Base-by-base conservation (phyloP, 2,113 vertebrate genomes). In the Dasyornis broadbenti region DNA sequence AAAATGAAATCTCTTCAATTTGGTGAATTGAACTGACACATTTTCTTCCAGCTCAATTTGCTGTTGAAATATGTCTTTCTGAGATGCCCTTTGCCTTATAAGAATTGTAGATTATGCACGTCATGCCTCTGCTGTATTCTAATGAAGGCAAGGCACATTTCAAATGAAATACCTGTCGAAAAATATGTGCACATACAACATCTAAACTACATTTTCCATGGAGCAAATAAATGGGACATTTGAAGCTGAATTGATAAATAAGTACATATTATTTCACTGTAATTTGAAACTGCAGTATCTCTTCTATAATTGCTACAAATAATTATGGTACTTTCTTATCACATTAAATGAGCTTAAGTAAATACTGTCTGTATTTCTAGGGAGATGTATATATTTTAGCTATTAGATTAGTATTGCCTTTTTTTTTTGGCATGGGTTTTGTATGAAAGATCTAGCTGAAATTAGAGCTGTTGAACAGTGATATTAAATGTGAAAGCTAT, bases 1-100 rank as follows among this genome's bases (percentile, higher is more conserved):
- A 76, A 92, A 94, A 90, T 40, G 47, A 78, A 86, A 87, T 92
- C 47, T 84, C 56, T 94, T 94, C 78, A 70, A 18, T 94, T 94
- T 45, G 35, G 69, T 92, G 61, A 86, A 81, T 90, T 86, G 86
- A 94, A 88, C 78, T 88, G 91, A 83, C 88, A 83, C 17, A 30
- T 65, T 92, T 94, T 86, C 30, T 91, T 95, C 82, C 59, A 82
- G 54, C 75, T 93, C 71, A 57, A 65, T 88, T 82, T 92, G 10
- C 45, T 96, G 40, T 83, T 93, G 84, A 92, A 95, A 91, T 93
- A 71, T 15, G 21, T 85, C 19, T 81, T 72, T 85, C 39, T 28
- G 63, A 88, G 68, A 26, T 96, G 85, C 68, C 79, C 79, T 96
- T 95, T 95, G 59, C 79, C 75, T 95, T 90, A 37, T 71, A 88